These are phyloP conservation scores for Cantharis lateralis DNA, from an alignment of 2,888 invertebrate genomes.

Conservation along the genomic window DNA sequence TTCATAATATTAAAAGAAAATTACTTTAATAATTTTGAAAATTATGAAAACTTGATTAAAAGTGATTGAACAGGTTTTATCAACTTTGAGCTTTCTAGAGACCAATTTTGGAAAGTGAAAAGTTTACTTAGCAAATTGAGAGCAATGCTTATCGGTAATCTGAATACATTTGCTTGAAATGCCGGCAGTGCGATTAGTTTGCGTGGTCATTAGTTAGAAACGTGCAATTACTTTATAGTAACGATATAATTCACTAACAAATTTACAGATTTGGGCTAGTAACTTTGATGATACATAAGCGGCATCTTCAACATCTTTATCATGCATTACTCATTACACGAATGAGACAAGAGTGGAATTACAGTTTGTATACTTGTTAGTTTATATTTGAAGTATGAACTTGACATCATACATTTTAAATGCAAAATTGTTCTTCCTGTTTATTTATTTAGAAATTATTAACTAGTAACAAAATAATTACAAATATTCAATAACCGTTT, in stretches of 20 bases:
- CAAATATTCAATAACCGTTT: background rate
- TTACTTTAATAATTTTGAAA: conserved; percentile 2
- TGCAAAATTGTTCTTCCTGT: background rate
- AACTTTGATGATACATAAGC: conserved; percentile 18
- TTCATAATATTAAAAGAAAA: conserved; percentile 2
- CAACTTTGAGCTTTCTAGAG: conserved; percentile 9
- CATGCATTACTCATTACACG: background rate
- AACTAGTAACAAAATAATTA: background rate
- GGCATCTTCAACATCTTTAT: conserved; percentile 16
- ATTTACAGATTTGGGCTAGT: conserved; percentile 19
- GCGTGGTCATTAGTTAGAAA: conserved; percentile 22
- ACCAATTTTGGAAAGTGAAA: conserved; percentile 17
- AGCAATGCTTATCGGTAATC: conserved; percentile 22
- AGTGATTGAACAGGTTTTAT: conserved; percentile 8
- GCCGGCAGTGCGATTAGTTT: conserved; percentile 23
- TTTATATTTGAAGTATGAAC: background rate
- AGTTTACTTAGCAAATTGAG: conserved; percentile 27
- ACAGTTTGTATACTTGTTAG: background rate
- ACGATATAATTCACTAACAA: conserved; percentile 23
- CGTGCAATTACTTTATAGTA: conserved; percentile 23
- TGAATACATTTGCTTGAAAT: conserved; percentile 23
- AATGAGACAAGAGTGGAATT: background rate
- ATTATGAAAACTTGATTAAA: conserved; percentile 12
- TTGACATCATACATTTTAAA: background rate
- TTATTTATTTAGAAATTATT: background rate